A percentile compares a stretch with the other conserved stretches of the same genome.
phyloP scores from a whole-genome alignment of 2,113 vertebrate genomes.

The Atherinomorus stipes region DNA sequence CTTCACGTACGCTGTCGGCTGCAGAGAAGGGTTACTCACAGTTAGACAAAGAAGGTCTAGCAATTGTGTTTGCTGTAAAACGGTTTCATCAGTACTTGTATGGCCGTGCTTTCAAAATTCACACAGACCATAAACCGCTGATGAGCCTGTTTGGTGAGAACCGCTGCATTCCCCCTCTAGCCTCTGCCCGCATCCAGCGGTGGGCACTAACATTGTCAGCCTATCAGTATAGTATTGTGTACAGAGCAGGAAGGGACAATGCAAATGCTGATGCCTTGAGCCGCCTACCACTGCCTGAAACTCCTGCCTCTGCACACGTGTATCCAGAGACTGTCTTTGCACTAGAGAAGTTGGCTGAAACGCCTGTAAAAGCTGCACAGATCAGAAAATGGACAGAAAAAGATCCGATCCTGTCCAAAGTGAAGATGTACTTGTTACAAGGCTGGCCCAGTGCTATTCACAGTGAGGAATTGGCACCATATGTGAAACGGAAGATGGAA shows the following conservation, averaged over 20 bases:
- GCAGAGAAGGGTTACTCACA: slow-evolving; percentile 1
- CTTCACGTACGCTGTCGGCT: neutral
- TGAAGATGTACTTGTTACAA: neutral
- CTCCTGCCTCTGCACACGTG: too few species aligned
- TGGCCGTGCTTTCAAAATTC: neutral
- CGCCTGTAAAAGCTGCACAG: neutral
- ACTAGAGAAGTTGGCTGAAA: neutral
- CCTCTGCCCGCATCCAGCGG: too few species aligned
- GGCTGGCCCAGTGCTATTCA: neutral
- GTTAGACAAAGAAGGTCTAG: neutral
- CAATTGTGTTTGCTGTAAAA: neutral
- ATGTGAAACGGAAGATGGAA: too few species aligned
- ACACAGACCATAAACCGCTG: neutral
- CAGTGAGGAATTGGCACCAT: neutral
- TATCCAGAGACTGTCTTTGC: neutral
- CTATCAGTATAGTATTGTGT: too few species aligned
- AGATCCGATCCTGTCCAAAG: neutral
- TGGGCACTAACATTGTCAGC: too few species aligned
- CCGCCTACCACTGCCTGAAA: too few species aligned
- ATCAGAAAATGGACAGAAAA: neutral
- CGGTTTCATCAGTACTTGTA: neutral
- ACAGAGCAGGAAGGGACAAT: too few species aligned
- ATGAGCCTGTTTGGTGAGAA: neutral
- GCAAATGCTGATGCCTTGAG: too few species aligned
- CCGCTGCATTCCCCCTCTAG: too few species aligned